These are phyloP conservation scores for Philantomba maxwellii DNA, from an alignment of 2,113 vertebrate species.

Conservation along the genomic window DNA sequence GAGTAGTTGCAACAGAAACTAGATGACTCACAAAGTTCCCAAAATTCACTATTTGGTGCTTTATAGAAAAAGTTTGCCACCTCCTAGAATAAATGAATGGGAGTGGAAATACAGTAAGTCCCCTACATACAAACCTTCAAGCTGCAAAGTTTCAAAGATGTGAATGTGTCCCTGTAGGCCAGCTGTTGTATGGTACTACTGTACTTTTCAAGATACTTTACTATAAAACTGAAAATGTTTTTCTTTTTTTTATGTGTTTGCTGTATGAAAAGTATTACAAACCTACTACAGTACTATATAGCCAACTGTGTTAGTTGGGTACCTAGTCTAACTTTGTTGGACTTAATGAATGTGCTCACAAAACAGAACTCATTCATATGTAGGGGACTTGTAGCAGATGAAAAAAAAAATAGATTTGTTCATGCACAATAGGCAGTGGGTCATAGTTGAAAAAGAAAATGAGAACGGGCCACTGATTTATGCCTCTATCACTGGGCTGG, in stretches of 20 bases:
- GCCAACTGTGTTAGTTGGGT: neutral
- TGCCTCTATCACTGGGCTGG: neutral
- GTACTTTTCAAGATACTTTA: neutral
- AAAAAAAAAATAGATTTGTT: neutral
- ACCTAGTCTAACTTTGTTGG: neutral
- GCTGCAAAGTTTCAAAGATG: neutral
- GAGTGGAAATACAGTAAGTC: neutral
- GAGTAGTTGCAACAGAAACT: neutral
- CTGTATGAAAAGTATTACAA: neutral
- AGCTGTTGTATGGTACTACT: neutral
- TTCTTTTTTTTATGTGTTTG: neutral
- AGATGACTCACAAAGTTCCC: neutral
- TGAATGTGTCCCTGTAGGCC: neutral
- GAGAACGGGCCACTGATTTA: neutral
- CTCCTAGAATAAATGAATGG: neutral
- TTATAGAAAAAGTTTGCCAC: neutral
- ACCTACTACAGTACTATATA: neutral
- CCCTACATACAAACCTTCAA: neutral
- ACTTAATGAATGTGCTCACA: neutral
- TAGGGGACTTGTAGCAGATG: neutral
- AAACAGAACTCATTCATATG: neutral
- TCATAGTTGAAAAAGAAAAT: neutral
- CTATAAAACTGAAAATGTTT: neutral
- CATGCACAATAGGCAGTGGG: neutral
- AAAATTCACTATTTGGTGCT: neutral